A percentile compares a stretch with the other conserved stretches of the same genome.
These are phyloP conservation scores for Syncerus caffer DNA, from an alignment of 2,797 vertebrate species.

Conservation along the genomic window DNA sequence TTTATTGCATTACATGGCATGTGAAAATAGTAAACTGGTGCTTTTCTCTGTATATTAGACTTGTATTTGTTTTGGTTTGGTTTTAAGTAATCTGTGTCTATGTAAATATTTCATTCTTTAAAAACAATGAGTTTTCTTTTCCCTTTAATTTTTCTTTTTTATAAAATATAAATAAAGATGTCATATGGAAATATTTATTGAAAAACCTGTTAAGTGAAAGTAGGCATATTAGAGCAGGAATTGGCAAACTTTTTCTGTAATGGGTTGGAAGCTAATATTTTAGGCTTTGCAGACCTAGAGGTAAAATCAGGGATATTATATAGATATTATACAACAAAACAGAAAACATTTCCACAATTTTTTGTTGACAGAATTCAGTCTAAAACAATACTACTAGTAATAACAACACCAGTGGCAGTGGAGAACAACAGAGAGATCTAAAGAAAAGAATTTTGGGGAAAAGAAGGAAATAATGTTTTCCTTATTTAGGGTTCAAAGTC, in stretches of 20 bases:
- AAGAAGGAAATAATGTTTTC: neutral
- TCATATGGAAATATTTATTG: neutral
- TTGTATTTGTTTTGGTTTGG: neutral
- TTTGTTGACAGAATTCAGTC: neutral
- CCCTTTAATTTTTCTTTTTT: neutral
- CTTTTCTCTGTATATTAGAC: neutral
- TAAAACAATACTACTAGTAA: neutral
- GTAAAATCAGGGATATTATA: neutral
- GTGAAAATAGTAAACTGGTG: neutral
- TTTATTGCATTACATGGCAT: neutral
- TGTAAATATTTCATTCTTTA: neutral
- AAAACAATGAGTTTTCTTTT: neutral
- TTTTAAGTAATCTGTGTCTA: neutral
- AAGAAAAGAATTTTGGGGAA: neutral
- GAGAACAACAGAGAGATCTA: neutral
- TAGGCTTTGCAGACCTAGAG: neutral
- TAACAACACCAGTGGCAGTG: neutral
- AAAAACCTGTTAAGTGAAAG: neutral
- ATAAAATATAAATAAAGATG: conserved; percentile 1
- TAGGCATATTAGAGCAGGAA: neutral
- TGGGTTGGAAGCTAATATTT: neutral
- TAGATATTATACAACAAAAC: neutral
- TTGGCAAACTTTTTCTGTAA: neutral
- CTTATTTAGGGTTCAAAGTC: neutral
- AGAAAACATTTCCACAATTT: neutral